phyloP scores from a whole-genome alignment of 2,888 invertebrate genomes.

The Protophormia terraenovae region DNA sequence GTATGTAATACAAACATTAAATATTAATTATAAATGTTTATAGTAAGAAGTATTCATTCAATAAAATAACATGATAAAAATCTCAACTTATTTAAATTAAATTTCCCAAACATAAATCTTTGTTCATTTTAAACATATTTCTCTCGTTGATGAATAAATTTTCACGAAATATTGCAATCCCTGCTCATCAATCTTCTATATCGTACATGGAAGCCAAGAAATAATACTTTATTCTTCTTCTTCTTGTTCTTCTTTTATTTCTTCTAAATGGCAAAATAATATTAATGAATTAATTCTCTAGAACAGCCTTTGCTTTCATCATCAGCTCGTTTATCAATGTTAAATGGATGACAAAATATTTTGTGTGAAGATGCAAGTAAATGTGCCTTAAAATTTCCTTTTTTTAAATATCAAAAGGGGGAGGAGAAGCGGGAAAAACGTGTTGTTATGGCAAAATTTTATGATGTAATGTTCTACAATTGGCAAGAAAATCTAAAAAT shows the following conservation, averaged over 20 bases:
- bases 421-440: neutral
- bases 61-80: neutral
- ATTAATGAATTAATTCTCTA: conserved; percentile 28
- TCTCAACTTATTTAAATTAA: neutral
- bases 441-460: neutral
- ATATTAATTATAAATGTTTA: too few relatives aligned
- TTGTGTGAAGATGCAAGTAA: neutral
- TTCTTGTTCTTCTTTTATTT: neutral
- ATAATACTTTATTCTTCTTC: neutral
- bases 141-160: neutral
- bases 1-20: too few relatives aligned
- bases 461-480: neutral
- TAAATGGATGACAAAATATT: conserved; percentile 1
- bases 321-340: conserved; percentile 19
- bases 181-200: neutral
- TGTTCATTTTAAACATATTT: neutral
- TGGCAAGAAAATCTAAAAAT: neutral
- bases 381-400: neutral
- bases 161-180: neutral
- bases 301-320: neutral
- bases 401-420: conserved; percentile 9
- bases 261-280: conserved; percentile 1
- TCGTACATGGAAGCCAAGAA: neutral
- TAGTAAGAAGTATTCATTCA: neutral
- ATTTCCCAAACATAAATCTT: neutral